Conservation (phyloP, 2,113 vertebrate genomes). For the Rhabdomys dilectus region DNA sequence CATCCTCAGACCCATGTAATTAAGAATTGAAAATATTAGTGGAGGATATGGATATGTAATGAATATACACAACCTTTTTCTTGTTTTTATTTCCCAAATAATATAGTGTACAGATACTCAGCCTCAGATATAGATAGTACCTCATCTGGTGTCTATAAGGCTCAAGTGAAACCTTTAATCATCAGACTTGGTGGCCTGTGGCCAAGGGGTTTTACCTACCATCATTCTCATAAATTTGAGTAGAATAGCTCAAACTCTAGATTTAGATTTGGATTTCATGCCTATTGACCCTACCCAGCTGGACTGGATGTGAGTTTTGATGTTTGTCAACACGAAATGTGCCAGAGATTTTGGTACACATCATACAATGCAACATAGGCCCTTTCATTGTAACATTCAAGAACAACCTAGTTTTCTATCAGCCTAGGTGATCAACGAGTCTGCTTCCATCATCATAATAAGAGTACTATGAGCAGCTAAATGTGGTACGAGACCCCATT, state of each 20-base stretch:
- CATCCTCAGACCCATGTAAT: neutral
- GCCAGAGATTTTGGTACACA: neutral
- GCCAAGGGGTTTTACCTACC: neutral
- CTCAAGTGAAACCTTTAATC: neutral
- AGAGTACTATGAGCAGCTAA: neutral
- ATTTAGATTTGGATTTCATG: no score
- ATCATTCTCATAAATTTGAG: neutral
- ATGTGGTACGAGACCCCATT: neutral
- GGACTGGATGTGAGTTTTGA: neutral
- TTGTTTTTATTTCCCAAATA: neutral
- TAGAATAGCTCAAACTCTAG: neutral
- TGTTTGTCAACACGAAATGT: neutral
- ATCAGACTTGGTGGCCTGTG: neutral
- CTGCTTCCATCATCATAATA: neutral
- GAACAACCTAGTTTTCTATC: neutral
- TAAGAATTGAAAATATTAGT: neutral
- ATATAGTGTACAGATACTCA: neutral
- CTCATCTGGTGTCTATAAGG: neutral
- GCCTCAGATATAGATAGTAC: neutral
- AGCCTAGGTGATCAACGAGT: neutral
- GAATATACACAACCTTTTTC: neutral
- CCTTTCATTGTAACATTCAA: neutral
- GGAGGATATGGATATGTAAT: neutral
- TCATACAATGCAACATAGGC: neutral
- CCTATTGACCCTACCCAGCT: neutral